Conservation (phyloP, 2,113 vertebrate genomes). For the Myodes glareolus region DNA sequence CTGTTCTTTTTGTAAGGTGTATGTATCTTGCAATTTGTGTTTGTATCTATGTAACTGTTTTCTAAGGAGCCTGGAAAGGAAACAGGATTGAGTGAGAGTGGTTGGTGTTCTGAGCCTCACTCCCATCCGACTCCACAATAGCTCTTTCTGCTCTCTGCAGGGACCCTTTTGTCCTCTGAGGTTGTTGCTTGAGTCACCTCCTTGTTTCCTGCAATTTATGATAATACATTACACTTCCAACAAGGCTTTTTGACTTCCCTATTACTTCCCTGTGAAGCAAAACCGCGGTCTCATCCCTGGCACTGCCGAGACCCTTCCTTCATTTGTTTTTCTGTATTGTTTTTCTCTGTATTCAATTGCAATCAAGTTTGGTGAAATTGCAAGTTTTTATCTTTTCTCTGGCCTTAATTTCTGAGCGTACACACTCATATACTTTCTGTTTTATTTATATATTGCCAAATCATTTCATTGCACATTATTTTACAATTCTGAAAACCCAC, state of each 20-base stretch:
- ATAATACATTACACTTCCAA: neutral
- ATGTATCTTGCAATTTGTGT: slow-evolving; percentile 86
- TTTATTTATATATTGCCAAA: neutral
- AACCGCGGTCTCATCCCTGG: neutral
- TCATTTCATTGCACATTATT: neutral
- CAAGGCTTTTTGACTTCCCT: neutral
- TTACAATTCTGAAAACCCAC: neutral
- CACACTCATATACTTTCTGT: neutral
- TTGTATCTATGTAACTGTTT: slow-evolving; percentile 86
- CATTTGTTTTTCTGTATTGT: neutral
- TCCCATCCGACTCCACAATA: neutral
- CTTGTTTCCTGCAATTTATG: neutral
- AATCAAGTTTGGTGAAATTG: neutral
- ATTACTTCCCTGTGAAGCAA: neutral
- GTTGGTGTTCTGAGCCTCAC: neutral
- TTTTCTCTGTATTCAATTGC: neutral
- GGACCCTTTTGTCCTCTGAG: neutral
- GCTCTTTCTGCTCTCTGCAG: neutral
- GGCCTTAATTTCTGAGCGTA: neutral
- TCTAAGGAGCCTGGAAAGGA: slow-evolving; percentile 87
- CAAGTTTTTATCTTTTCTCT: neutral
- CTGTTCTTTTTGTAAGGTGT: slow-evolving; percentile 86
- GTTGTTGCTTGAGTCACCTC: neutral
- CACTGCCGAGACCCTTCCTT: neutral
- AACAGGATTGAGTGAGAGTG: neutral